Evolutionary conservation across 2,888 invertebrate genomes (phyloP).

Genomic region (Drosophila kuntzei): DNA sequence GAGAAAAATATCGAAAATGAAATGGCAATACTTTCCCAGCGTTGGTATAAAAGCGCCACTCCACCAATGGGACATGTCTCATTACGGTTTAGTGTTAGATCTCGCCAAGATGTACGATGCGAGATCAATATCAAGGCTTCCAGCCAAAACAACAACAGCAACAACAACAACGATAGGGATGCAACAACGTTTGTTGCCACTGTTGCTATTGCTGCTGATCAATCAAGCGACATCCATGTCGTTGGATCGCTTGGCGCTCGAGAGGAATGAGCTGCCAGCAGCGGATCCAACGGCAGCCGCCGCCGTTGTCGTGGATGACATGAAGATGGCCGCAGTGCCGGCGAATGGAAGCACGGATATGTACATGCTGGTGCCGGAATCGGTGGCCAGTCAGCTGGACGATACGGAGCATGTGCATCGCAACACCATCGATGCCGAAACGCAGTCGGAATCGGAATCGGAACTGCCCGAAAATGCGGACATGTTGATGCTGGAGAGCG

Average conservation of each 20-base stretch:
- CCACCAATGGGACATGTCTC: slow-evolving; percentile 85
- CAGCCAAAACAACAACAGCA: slow-evolving; percentile 43
- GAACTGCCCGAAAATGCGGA: slow-evolving; percentile 56
- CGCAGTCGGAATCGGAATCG: slow-evolving; percentile 4
- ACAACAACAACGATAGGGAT: slow-evolving; percentile 24
- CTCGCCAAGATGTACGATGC: slow-evolving; percentile 84
- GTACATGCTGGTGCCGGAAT: slow-evolving; percentile 77
- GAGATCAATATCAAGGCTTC: slow-evolving; percentile 68
- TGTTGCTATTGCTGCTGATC: slow-evolving; percentile 33
- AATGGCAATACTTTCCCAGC: slow-evolving; percentile 83
- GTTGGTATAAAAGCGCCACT: slow-evolving; percentile 84
- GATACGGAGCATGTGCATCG: slow-evolving; percentile 68
- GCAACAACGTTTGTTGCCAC: slow-evolving; percentile 37
- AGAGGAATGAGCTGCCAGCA: slow-evolving; percentile 69
- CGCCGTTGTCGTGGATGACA: slow-evolving; percentile 74
- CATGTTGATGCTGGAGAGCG: slow-evolving; percentile 83
- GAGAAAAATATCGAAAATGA: slow-evolving; percentile 78
- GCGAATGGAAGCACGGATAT: slow-evolving; percentile 67
- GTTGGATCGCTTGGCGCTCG: slow-evolving; percentile 75
- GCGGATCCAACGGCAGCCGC: slow-evolving; percentile 32
- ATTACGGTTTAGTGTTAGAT: slow-evolving; percentile 85
- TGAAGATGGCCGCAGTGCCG: slow-evolving; percentile 72
- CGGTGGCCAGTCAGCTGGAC: slow-evolving; percentile 65
- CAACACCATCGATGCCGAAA: slow-evolving; percentile 61
- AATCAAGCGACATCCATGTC: slow-evolving; percentile 71